Conservation (phyloP, 2,113 vertebrate genomes). For the Thalassoma bifasciatum region DNA sequence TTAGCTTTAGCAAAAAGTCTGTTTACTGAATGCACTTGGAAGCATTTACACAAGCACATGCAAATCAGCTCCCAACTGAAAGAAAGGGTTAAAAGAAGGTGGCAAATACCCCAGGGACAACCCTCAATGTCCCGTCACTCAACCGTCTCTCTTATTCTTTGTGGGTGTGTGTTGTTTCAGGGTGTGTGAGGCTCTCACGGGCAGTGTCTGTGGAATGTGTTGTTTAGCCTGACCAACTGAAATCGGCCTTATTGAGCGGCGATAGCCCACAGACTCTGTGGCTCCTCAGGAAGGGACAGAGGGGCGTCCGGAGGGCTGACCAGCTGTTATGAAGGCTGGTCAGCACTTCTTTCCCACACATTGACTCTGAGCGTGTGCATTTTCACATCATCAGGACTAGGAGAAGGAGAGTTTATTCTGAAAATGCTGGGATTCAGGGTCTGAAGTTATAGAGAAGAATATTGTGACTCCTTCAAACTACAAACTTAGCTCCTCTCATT, state of each 20-base stretch:
- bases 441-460: too few relatives aligned
- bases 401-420: neutral
- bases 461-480: too few relatives aligned
- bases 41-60: constrained; percentile 50
- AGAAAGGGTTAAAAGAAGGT: constrained; percentile 60
- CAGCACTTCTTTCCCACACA: constrained; percentile 26
- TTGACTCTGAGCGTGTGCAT: too few relatives aligned
- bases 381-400: too few relatives aligned
- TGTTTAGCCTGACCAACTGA: constrained; percentile 78
- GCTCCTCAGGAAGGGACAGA: constrained; percentile 85
- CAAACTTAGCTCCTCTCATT: neutral
- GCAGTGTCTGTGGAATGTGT: constrained; percentile 75
- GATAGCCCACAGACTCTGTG: constrained; percentile 92
- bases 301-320: constrained; percentile 27
- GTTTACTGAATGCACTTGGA: constrained; percentile 23
- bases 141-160: constrained; percentile 43
- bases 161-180: constrained; percentile 37
- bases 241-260: constrained; percentile 81
- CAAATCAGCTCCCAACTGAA: constrained; percentile 61
- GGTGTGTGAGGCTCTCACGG: constrained; percentile 57
- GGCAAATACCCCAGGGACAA: constrained; percentile 55
- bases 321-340: constrained; percentile 64
- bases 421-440: neutral
- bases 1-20: constrained; percentile 1
- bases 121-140: constrained; percentile 50